Percentiles rank a stretch among this genome's conserved stretches.
phyloP scores from a whole-genome alignment of 2,797 vertebrate genomes.

The Aratinga solstitialis region DNA sequence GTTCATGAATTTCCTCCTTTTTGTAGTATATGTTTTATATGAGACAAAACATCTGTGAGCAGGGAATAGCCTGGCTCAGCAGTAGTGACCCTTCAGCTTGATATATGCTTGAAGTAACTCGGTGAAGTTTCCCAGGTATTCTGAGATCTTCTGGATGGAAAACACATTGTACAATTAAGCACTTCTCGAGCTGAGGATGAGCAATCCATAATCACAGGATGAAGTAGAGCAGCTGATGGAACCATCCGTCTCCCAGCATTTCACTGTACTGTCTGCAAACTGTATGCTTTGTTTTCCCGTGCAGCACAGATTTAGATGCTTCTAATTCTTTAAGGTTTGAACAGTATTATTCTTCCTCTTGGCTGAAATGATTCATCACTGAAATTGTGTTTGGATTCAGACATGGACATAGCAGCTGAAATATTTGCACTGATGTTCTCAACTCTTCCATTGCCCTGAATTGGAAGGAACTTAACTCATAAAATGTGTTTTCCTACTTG shows the following conservation, averaged over 20 bases:
- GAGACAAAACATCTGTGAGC: not conserved
- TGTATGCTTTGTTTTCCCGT: not conserved
- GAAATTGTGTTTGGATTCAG: not conserved
- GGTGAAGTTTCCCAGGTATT: not conserved
- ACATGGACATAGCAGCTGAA: not conserved
- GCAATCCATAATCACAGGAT: rapidly evolving
- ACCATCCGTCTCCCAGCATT: not conserved
- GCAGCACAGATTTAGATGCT: not conserved
- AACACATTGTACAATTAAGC: not conserved
- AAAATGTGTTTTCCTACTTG: not conserved
- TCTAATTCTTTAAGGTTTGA: not conserved
- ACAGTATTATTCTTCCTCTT: not conserved
- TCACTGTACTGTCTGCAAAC: not conserved
- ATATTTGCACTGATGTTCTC: not conserved
- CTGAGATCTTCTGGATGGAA: not conserved
- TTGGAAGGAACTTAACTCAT: not conserved
- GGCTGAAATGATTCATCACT: not conserved
- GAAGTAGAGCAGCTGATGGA: not conserved
- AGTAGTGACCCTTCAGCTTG: not conserved
- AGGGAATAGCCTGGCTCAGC: not conserved
- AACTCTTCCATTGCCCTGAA: not conserved
- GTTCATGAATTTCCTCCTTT: not conserved
- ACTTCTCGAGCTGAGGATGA: not conserved
- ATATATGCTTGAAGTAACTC: not conserved
- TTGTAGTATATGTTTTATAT: not conserved